Evolutionary conservation across 2,113 vertebrate genomes (phyloP).

Genomic region (Odocoileus hemionus): DNA sequence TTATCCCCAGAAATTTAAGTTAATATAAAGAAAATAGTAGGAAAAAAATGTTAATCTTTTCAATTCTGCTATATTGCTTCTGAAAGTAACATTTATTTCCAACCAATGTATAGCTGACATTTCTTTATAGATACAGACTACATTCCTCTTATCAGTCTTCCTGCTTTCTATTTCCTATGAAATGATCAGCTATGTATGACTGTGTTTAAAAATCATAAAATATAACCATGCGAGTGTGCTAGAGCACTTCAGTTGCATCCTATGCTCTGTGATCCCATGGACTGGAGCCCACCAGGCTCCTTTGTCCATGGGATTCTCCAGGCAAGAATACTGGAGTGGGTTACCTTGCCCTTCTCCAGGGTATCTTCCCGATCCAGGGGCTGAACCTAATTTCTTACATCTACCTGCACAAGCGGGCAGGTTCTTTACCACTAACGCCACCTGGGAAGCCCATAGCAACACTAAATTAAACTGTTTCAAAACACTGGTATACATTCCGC

Average conservation of each 20-base stretch:
- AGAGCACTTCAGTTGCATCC: not conserved
- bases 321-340: not conserved
- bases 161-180: not conserved
- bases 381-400: not conserved
- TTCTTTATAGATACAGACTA: not conserved
- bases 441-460: not conserved
- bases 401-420: not conserved
- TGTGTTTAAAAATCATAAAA: constrained; percentile 3
- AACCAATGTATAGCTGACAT: not conserved
- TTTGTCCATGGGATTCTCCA: not conserved
- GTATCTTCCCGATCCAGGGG: not conserved
- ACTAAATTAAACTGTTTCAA: constrained; percentile 10
- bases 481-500: not conserved
- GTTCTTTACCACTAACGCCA: not conserved
- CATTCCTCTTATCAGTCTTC: not conserved
- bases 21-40: not conserved
- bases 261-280: not conserved
- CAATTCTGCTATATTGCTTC: not conserved
- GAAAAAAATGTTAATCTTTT: not conserved
- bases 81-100: constrained; percentile 21
- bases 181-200: not conserved
- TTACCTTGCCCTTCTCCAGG: not conserved
- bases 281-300: not conserved
- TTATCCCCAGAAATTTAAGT: constrained; percentile 23
- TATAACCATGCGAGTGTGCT: not conserved